Evolutionary conservation across 2,888 invertebrate species (phyloP), one percentile per base, ranked within the genome.

Genomic region (Ariolimax columbianus): DNA sequence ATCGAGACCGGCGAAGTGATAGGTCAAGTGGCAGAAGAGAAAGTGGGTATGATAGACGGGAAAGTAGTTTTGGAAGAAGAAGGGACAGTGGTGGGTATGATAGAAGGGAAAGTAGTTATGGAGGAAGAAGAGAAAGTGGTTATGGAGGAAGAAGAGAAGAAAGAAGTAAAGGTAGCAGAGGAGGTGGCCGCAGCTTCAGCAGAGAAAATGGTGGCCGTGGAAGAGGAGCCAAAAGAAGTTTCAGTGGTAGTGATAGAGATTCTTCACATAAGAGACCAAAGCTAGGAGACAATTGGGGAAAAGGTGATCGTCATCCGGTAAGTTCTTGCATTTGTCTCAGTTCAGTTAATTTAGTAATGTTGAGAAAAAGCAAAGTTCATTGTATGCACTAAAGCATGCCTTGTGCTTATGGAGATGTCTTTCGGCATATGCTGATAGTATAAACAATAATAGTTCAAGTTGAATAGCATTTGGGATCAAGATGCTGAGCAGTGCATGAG

Each of bases 291-390:
- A 86, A 86, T 83, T 86, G 86, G 86, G 68, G 19, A 19, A 47
- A 86, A 72, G 14, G 17, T 63, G 86, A 86, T 30, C 72, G 84
- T 30, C 86, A 86, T 82, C 51, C 75, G 59, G 86, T 86, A 68
- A 79, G 82, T 59, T 43, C 72, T 38, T 38, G 9, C n/a, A 6
- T 72, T 14, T 36, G 0, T 70, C n/a, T n/a, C n/a, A n/a, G n/a
- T n/a, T n/a, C n/a, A n/a, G n/a, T n/a, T n/a, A n/a, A n/a, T n/a
- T n/a, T n/a, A n/a, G n/a, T n/a, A n/a, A n/a, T n/a, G n/a, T n/a
- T n/a, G n/a, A n/a, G n/a, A n/a, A n/a, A n/a, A n/a, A n/a, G n/a
- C n/a, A n/a, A n/a, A n/a, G n/a, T n/a, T n/a, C n/a, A n/a, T n/a
- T n/a, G n/a, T n/a, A n/a, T n/a, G n/a, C n/a, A n/a, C n/a, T n/a